Evolutionary conservation across 2,797 vertebrate genomes (phyloP), one percentile per base, ranked within the genome.

Genomic region (Enoplosus armatus): DNA sequence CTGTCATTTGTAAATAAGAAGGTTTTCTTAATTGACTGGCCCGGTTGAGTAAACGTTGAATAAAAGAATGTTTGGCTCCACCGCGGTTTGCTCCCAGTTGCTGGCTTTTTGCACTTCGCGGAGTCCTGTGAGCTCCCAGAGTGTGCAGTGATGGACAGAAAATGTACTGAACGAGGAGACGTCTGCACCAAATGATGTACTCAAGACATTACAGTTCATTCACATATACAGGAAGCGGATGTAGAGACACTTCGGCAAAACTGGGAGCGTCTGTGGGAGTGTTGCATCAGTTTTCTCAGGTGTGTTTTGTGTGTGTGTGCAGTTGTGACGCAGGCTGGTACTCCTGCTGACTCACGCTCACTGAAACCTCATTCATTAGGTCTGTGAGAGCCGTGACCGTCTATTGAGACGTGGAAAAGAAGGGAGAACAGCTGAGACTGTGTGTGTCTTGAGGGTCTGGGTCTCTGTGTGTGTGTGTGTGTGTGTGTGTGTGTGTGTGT

Each of bases 1-100:
- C 76, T 74, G 80, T 77, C 84, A 56, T 84, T 79, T 75, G 68
- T 84, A 80, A 90, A 82, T 75, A 71, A 79, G 67, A 87, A 53
- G 26, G 58, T 79, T 74, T 75, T 80, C 72, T 84, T 87, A 81
- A 88, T 84, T 69, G 81, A 80, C 71, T 75, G 5, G 60, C 24
- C 56, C 59, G 74, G 61, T 82, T 60, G 66, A 80, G 68, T 84
- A 33, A 81, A 80, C 62, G 81, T 54, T 77, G 58, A 82, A 72
- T 72, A 71, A 70, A 75, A 65, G 11, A 58, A 77, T 56, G 84
- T 64, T 77, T 56, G 75, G 72, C 65, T 39, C 45, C 2, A 24
- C 61, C 51, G 22, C 65, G 77, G 54, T 75, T 70, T 63, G 53
- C 67, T 63, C 41, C 47, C 50, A 45, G 74, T 60, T 55, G 27